Evolutionary conservation across 2,888 invertebrate genomes (phyloP).

Genomic region (Candidula unifasciata): DNA sequence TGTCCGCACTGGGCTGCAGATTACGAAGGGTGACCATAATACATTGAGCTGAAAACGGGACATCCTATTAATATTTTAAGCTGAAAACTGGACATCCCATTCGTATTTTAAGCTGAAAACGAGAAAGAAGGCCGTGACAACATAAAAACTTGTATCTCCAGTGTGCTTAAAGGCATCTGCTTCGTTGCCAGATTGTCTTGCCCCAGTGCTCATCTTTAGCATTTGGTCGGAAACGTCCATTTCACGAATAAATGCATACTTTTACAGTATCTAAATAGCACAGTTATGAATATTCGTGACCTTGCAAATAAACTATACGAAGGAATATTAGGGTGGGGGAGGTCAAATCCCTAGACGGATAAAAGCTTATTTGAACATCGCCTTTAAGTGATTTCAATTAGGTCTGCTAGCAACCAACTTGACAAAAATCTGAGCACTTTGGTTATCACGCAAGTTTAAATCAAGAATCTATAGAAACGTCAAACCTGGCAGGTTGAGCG

Average conservation of each 20-base stretch:
- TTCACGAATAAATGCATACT: background rate
- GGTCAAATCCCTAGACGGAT: background rate
- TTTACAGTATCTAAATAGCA: background rate
- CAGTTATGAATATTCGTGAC: background rate
- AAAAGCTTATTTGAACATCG: background rate
- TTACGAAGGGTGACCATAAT: too few relatives aligned
- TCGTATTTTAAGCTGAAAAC: too few relatives aligned
- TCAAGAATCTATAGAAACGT: background rate
- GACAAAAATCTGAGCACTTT: background rate
- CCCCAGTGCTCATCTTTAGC: too few relatives aligned
- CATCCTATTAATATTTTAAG: too few relatives aligned
- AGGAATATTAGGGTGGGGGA: background rate
- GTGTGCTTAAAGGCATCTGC: too few relatives aligned
- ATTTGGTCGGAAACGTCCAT: background rate
- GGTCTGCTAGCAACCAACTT: background rate
- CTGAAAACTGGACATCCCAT: too few relatives aligned
- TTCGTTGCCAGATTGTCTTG: too few relatives aligned
- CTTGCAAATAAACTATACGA: too few relatives aligned
- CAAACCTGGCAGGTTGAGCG: background rate
- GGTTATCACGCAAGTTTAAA: background rate
- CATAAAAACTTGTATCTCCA: too few relatives aligned
- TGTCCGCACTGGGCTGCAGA: too few relatives aligned
- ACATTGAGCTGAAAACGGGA: too few relatives aligned
- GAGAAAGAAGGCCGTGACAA: too few relatives aligned
- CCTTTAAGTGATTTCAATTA: slow-evolving; percentile 16